Conservation (phyloP, 2,888 invertebrate genomes). For the Xanthorhoe designata region DNA sequence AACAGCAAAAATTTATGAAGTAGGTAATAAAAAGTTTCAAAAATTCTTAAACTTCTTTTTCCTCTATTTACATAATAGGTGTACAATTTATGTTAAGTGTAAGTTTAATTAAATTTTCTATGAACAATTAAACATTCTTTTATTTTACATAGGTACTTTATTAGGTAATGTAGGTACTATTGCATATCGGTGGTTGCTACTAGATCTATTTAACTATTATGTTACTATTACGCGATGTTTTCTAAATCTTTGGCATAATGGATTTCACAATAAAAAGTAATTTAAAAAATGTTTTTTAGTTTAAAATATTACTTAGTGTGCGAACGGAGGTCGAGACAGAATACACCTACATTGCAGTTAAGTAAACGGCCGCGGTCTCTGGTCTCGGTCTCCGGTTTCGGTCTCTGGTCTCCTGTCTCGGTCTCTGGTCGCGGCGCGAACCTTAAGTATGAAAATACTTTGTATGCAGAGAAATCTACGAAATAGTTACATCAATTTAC, state of each 20-base stretch:
- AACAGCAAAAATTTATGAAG: conserved; percentile 30
- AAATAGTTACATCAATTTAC: conserved; percentile 18
- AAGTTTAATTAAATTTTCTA: conserved; percentile 5
- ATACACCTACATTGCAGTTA: too few species aligned
- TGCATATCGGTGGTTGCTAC: conserved; percentile 14
- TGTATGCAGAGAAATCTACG: conserved; percentile 3
- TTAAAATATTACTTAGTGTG: background rate
- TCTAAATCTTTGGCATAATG: conserved; percentile 57
- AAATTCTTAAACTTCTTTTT: conserved; percentile 12
- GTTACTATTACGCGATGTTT: conserved; percentile 3
- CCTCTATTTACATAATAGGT: background rate
- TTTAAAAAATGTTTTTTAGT: background rate
- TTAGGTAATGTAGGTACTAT: conserved; percentile 9
- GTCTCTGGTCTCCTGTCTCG: too few species aligned
- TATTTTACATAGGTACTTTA: background rate
- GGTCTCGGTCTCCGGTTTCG: too few species aligned
- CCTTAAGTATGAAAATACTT: conserved; percentile 9
- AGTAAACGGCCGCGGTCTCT: too few species aligned
- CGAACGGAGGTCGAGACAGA: too few species aligned
- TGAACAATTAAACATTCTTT: background rate
- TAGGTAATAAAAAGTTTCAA: conserved; percentile 34
- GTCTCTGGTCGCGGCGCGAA: background rate
- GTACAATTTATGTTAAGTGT: background rate
- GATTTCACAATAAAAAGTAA: conserved; percentile 50
- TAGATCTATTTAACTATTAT: conserved; percentile 15